Evolutionary conservation across 2,888 invertebrate species (phyloP), one percentile per base, ranked within the genome.

Genomic region (Endotricha flammealis): DNA sequence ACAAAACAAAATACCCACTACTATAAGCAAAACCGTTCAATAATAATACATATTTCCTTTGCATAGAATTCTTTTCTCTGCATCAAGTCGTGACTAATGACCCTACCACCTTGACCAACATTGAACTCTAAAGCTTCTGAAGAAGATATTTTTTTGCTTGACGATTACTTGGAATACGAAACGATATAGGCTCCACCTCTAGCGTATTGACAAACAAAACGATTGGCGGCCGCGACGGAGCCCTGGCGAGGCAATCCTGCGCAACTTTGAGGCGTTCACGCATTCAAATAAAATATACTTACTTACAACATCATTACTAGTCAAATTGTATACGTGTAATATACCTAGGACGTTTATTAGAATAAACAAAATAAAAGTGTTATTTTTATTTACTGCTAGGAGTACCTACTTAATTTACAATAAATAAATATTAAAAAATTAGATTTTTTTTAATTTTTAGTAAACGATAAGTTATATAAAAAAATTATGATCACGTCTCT

Each of bases 1-100:
- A 81, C 77, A 77, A 76, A 74, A 76, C 63, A 73, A 72, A 69
- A 72, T 71, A 71, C 68, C 75, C 65, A 68, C 64, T 62, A 64
- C 50, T 52, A 46, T 39, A 24, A 32, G 13, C 20, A 28, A 10
- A 8, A 39, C n/a, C 53, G 56, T 35, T 42, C 49, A 38, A 78
- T 44, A 64, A 54, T 46, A 43, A 49, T 38, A 59, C 61, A 38
- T 76, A 71, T 44, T 6, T 1, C 40, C 2, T 20, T 12, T 7
- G 0, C 3, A 32, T 64, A 79, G 47, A 65, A 54, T 44, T 46
- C 47, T 41, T 53, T 63, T 64, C 70, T 31, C 53, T 39, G 27
- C 52, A 52, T 20, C 28, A 38, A 41, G 44, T 50, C 47, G 47
- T 41, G 46, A 50, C 30, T 25, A 29, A 28, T 11, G 30, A 32